Percentiles rank a stretch among this genome's conserved stretches.
Conservation (phyloP, 2,888 invertebrate genomes). For the Brachycybe producta region DNA sequence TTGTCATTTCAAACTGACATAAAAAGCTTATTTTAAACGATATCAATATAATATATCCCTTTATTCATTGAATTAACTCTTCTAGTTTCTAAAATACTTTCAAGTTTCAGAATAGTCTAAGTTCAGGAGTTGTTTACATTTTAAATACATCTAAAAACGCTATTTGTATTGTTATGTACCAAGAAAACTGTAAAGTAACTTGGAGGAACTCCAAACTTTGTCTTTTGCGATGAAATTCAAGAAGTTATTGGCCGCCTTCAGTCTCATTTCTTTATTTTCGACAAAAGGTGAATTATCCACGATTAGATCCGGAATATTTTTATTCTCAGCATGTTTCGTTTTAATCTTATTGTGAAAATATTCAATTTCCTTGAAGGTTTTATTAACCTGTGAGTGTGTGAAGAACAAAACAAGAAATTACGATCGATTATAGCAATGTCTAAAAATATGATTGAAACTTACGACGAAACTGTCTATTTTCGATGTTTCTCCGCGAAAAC, state of each 20-base stretch:
- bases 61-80: too few relatives aligned
- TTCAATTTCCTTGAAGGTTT: constrained; percentile 14
- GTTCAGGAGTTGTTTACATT: too few relatives aligned
- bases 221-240: constrained; percentile 5
- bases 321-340: neutral
- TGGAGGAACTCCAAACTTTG: neutral
- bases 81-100: too few relatives aligned
- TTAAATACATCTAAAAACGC: too few relatives aligned
- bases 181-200: neutral
- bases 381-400: constrained; percentile 8
- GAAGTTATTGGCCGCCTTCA: neutral
- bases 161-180: constrained; percentile 5
- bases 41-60: too few relatives aligned
- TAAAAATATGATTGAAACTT: neutral
- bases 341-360: constrained; percentile 13
- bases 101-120: too few relatives aligned
- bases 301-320: constrained; percentile 4
- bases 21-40: too few relatives aligned
- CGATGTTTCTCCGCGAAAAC: neutral
- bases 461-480: constrained; percentile 4
- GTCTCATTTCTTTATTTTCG: constrained; percentile 8
- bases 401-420: too few relatives aligned
- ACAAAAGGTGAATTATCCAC: constrained; percentile 4
- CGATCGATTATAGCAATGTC: too few relatives aligned
- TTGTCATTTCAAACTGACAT: too few relatives aligned